Evolutionary conservation across 2,888 invertebrate genomes (phyloP).

Genomic region (Epiblema foenella): DNA sequence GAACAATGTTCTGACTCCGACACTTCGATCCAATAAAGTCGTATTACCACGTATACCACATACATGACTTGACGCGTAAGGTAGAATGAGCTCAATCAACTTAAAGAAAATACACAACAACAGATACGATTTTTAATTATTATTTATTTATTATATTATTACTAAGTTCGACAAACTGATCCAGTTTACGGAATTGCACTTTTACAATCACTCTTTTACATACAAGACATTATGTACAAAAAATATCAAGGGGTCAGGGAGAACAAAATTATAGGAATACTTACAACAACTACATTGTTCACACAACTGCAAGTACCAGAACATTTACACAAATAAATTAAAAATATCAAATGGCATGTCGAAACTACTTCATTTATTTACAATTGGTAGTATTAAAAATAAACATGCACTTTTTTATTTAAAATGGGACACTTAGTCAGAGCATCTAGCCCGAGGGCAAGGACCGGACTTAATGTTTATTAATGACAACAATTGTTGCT

Average conservation of each 20-base stretch:
- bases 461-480: too few relatives aligned
- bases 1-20: too few relatives aligned
- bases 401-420: neutral
- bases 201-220: constrained; percentile 13
- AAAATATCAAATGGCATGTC: constrained; percentile 31
- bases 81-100: neutral
- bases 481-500: neutral
- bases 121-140: neutral
- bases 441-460: too few relatives aligned
- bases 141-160: neutral
- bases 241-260: neutral
- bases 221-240: constrained; percentile 27
- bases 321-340: constrained; percentile 37
- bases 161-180: neutral
- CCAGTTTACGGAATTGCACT: neutral
- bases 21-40: too few relatives aligned
- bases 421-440: too few relatives aligned
- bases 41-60: too few relatives aligned
- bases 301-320: constrained; percentile 20
- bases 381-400: neutral
- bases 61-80: too few relatives aligned
- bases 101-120: neutral
- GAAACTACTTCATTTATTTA: neutral
- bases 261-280: neutral
- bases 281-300: constrained; percentile 4